phyloP scores from a whole-genome alignment of 92 coral and sea anemone genomes.

The Desmophyllum pertusum region DNA sequence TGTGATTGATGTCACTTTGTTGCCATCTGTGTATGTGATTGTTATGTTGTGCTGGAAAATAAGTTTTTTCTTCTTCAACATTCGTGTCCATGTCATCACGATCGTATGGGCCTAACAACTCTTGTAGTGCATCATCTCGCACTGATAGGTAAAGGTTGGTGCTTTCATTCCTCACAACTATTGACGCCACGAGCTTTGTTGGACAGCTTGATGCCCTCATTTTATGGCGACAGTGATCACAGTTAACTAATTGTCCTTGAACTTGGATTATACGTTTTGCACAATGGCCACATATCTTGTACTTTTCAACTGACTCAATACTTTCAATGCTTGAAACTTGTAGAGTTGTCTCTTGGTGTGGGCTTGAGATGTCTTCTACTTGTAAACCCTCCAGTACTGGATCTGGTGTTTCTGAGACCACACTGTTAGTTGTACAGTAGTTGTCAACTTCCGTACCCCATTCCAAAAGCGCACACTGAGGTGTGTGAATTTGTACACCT shows the following conservation, averaged over 20 bases:
- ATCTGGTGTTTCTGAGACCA: constrained; percentile 5
- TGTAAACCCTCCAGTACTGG: background rate
- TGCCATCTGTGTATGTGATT: constrained; percentile 43
- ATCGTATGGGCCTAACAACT: constrained; percentile 34
- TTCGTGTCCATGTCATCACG: constrained; percentile 24
- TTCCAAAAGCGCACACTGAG: constrained; percentile 41
- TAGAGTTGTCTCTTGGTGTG: constrained; percentile 23
- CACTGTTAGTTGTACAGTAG: constrained; percentile 23
- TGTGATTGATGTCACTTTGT: constrained; percentile 34
- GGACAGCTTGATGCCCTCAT: constrained; percentile 47
- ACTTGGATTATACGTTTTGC: constrained; percentile 45
- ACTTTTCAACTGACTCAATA: constrained; percentile 29
- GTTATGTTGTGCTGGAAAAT: constrained; percentile 29
- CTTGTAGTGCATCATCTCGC: constrained; percentile 44
- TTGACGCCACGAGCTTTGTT: constrained; percentile 46
- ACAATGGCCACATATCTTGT: constrained; percentile 48
- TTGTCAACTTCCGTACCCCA: constrained; percentile 31
- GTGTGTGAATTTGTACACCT: constrained; percentile 18
- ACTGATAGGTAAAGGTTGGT: constrained; percentile 36
- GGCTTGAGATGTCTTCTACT: constrained; percentile 21
- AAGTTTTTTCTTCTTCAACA: constrained; percentile 15
- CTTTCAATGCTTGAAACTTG: constrained; percentile 38
- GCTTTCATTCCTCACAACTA: constrained; percentile 38
- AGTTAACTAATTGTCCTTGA: constrained; percentile 45
- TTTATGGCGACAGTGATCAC: constrained; percentile 54